Conservation (phyloP, 2,797 vertebrate species). For the Tapirus indicus region DNA sequence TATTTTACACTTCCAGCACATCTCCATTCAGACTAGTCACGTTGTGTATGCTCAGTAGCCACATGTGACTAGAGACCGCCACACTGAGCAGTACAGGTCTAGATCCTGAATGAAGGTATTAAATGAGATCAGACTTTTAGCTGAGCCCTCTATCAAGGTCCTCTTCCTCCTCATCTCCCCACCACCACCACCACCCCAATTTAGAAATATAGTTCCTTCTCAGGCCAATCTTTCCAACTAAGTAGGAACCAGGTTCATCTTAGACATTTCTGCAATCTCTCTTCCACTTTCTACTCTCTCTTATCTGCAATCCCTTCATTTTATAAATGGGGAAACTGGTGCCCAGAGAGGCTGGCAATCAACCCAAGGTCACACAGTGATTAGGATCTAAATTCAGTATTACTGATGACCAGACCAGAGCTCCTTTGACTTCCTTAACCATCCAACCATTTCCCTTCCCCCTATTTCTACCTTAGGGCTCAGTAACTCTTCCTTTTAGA, state of each 20-base stretch:
- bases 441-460: not conserved
- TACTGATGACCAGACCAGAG: not conserved
- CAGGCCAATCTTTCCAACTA: not conserved
- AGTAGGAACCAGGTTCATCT: not conserved
- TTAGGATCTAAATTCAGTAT: constrained; percentile 16
- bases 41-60: not conserved
- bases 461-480: not conserved
- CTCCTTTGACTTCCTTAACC: not conserved
- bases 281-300: not conserved
- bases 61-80: not conserved
- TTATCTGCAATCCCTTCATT: not conserved
- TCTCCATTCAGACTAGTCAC: not conserved
- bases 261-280: not conserved
- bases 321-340: not conserved
- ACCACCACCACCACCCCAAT: not conserved
- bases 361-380: not conserved
- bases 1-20: not conserved
- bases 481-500: not conserved
- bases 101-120: not conserved
- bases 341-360: not conserved
- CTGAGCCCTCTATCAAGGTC: not conserved
- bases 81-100: not conserved
- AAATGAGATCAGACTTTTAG: constrained; percentile 15
- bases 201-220: constrained; percentile 26
- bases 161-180: not conserved